Base-by-base conservation (phyloP, 1,140 invertebrate species). In the Drosophila pandora region DNA sequence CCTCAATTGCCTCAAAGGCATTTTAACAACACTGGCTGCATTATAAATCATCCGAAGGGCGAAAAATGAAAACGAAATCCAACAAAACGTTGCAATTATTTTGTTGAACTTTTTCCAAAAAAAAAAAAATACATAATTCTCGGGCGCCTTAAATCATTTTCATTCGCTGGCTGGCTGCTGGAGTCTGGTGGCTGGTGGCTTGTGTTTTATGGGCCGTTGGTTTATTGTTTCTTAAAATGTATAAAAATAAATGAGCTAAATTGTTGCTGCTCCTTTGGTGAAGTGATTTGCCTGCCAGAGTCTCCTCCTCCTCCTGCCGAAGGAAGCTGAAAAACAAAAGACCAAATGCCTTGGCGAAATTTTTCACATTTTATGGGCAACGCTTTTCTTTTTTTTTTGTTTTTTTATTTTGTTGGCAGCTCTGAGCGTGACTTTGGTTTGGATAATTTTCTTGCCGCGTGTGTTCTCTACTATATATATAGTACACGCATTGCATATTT, bases 181-280 rank as follows among this genome's bases (percentile, higher is more conserved):
- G 17, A 17, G 17, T 17, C 17, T 17, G 17, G 17, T 17, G 17
- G 17, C 17, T 88, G 85, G 74, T 82, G 73, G 85, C 82, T 87
- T 81, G 83, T 87, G 75, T 88, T 87, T 87, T 85, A 85, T 88
- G 83, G 83, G 60, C 83, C 83, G 83, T 79, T 87, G 83, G 83
- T 88, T 87, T 88, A 88, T 87, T 87, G 78, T 88, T 87, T 87
- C 79, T 88, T 82, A 88, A 87, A 87, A 87, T 87, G 83, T 85
- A 84, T 84, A 80, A 85, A 84, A 84, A 85, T 80, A 80, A 84
- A 84, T 84, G 81, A 80, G 81, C 81, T 76, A 76, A 74, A 74
- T 74, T 73, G 61, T 75, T 65, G 72, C 71, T 74, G 39, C 62
- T 48, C 45, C 63, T 64, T 63, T 25, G 47, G 21, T 64, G 56